These are phyloP conservation scores for Euzophera pinguis DNA, from an alignment of 2,888 invertebrate genomes.

Conservation along the genomic window DNA sequence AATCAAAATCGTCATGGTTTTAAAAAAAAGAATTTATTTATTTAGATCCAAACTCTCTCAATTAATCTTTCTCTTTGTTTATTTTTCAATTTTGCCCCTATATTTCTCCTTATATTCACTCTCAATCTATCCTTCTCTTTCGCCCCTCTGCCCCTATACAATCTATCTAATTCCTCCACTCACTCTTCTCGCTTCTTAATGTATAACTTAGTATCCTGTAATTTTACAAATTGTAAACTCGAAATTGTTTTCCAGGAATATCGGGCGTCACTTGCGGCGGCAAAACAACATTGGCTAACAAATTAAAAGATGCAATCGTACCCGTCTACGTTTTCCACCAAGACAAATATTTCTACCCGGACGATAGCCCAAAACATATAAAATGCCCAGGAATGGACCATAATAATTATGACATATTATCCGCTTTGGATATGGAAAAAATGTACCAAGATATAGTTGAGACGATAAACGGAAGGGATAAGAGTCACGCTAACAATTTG, in stretches of 20 bases:
- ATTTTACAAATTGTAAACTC: not conserved
- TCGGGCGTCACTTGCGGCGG: constrained; percentile 91
- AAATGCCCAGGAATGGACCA: constrained; percentile 83
- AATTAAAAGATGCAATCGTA: constrained; percentile 64
- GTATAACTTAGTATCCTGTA: not conserved
- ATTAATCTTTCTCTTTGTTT: too few species aligned
- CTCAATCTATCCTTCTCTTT: too few species aligned
- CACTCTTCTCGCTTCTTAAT: too few species aligned
- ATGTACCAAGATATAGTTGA: constrained; percentile 82
- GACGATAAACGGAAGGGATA: constrained; percentile 43
- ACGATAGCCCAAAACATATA: constrained; percentile 82
- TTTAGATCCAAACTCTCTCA: too few species aligned
- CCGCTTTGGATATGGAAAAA: constrained; percentile 85
- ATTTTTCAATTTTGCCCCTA: too few species aligned
- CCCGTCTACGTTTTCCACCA: constrained; percentile 82
- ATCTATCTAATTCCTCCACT: too few species aligned
- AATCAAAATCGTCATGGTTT: too few species aligned
- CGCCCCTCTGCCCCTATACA: too few species aligned
- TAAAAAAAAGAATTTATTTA: too few species aligned
- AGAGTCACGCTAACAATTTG: constrained; percentile 23
- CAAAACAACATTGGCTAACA: constrained; percentile 86
- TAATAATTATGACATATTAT: constrained; percentile 87
- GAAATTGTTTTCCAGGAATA: constrained; percentile 68
- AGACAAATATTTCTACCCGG: constrained; percentile 86
- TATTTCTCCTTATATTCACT: too few species aligned